Conservation (phyloP, 2,888 invertebrate genomes). For the Oligia fasciuncula region DNA sequence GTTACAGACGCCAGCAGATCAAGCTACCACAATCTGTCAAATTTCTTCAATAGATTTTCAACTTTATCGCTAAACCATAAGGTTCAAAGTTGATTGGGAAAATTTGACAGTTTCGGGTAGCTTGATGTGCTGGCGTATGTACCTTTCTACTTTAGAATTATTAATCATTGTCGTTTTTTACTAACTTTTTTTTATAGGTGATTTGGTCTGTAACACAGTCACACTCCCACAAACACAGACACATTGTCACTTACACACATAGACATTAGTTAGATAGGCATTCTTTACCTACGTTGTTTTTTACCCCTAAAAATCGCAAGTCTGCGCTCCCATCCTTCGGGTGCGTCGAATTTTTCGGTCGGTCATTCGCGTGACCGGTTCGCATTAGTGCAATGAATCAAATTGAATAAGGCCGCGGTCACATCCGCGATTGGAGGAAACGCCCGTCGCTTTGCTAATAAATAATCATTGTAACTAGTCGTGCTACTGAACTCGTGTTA, state of each 20-base stretch:
- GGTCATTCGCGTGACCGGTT: constrained; percentile 83
- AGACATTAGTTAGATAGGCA: not conserved
- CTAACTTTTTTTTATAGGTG: not conserved
- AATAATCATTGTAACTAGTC: constrained; percentile 80
- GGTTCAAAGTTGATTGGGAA: too few relatives aligned
- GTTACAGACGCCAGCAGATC: too few relatives aligned
- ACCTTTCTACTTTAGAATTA: not conserved
- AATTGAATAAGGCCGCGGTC: constrained; percentile 83
- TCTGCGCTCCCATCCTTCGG: constrained; percentile 61
- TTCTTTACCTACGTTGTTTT: not conserved
- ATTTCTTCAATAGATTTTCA: too few relatives aligned
- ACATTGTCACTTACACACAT: not conserved
- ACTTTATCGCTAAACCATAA: too few relatives aligned
- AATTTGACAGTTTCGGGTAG: too few relatives aligned
- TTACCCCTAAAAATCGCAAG: constrained; percentile 55
- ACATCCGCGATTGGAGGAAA: constrained; percentile 79
- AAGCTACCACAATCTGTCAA: too few relatives aligned
- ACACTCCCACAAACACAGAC: too few relatives aligned
- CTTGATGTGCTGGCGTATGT: too few relatives aligned
- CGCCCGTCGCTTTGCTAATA: constrained; percentile 78
- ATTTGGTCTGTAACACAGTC: not conserved
- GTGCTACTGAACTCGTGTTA: constrained; percentile 59
- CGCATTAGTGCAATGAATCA: constrained; percentile 86
- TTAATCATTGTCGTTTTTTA: not conserved
- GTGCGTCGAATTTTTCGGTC: constrained; percentile 77